Evolutionary conservation across 1,140 invertebrate genomes (phyloP).

Genomic region (Zaprionus vittiger): DNA sequence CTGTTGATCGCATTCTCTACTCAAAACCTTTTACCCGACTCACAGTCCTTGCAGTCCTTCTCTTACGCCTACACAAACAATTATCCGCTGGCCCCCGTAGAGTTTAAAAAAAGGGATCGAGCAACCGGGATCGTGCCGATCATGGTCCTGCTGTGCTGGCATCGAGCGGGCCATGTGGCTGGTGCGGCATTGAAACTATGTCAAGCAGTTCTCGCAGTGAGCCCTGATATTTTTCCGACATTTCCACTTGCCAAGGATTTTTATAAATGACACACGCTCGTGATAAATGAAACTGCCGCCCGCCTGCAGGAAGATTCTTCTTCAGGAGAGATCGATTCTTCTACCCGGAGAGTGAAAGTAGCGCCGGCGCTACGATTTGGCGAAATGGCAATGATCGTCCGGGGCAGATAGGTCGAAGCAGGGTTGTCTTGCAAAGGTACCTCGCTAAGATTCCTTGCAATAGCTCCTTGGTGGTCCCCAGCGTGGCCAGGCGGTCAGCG

Average conservation of each 20-base stretch:
- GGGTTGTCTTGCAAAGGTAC: neutral
- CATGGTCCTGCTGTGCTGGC: conserved; percentile 63
- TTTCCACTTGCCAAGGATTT: conserved; percentile 51
- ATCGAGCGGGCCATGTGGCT: conserved; percentile 41
- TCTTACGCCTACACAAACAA: conserved; percentile 45
- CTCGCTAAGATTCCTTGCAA: neutral
- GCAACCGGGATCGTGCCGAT: conserved; percentile 47
- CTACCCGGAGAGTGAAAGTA: conserved; percentile 69
- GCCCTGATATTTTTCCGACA: neutral
- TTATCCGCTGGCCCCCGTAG: conserved; percentile 66
- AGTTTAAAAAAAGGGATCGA: conserved; percentile 39
- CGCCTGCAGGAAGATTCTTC: neutral
- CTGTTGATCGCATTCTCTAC: neutral
- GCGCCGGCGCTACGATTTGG: conserved; percentile 52
- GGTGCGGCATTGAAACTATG: conserved; percentile 36
- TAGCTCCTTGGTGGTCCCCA: conserved; percentile 65
- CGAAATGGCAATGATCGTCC: conserved; percentile 32
- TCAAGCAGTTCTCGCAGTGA: conserved; percentile 58
- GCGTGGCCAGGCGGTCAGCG: conserved; percentile 7
- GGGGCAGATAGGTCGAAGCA: neutral
- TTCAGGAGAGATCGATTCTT: neutral
- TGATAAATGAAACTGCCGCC: conserved; percentile 66
- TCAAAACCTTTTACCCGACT: neutral
- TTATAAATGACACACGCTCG: conserved; percentile 73
- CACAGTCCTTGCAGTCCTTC: neutral